These are phyloP conservation scores for Lordiphosa mommai DNA, from an alignment of 1,140 invertebrate genomes.

Conservation along the genomic window DNA sequence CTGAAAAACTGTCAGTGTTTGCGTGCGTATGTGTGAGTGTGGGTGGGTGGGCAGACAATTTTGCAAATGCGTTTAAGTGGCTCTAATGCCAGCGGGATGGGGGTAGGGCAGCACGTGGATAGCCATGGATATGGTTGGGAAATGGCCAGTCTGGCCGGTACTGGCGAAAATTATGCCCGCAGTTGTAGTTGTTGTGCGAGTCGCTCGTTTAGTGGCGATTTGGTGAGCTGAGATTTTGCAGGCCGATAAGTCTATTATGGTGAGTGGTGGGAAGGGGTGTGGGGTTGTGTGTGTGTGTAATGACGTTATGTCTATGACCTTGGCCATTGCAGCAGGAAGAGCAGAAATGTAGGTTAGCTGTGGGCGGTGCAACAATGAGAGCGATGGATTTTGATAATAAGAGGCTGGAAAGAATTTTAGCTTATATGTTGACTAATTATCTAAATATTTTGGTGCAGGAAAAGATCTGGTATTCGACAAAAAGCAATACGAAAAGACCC, in stretches of 20 bases:
- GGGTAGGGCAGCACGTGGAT: conserved; percentile 58
- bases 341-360: conserved; percentile 17
- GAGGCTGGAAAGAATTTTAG: no score
- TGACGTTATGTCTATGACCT: no score
- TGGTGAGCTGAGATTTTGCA: conserved; percentile 45
- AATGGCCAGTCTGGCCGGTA: conserved; percentile 11
- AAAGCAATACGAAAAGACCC: no score
- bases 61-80: conserved; percentile 74
- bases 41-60: conserved; percentile 65
- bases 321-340: neutral
- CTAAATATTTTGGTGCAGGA: no score
- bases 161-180: conserved; percentile 30
- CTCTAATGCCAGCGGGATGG: conserved; percentile 68
- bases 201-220: conserved; percentile 47
- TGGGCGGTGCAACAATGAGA: neutral
- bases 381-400: no score
- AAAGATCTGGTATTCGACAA: no score
- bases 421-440: no score
- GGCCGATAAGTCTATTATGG: conserved; percentile 55
- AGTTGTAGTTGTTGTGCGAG: conserved; percentile 12
- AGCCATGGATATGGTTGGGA: conserved; percentile 15
- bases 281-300: no score
- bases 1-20: conserved; percentile 18
- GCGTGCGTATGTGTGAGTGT: conserved; percentile 38
- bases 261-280: neutral